Evolutionary conservation across 2,888 invertebrate genomes (phyloP).

Genomic region (Allygus modestus): DNA sequence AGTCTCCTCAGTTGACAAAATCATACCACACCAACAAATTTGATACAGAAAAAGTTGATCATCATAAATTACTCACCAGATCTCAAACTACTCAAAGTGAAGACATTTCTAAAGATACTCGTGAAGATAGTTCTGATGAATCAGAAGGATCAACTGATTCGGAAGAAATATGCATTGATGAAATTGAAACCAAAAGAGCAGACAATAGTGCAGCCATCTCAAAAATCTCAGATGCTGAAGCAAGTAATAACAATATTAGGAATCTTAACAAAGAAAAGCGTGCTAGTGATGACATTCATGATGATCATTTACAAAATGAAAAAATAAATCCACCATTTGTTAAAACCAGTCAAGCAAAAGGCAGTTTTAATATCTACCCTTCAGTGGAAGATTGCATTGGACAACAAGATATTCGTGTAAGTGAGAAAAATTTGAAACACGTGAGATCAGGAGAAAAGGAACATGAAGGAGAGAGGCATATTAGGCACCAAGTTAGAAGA

Average conservation of each 20-base stretch:
- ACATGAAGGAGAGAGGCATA: constrained; percentile 20
- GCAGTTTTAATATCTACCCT: background rate
- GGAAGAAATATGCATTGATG: constrained; percentile 43
- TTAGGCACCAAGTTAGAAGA: constrained; percentile 25
- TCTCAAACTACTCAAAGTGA: background rate
- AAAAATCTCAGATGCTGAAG: constrained; percentile 14
- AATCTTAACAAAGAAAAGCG: constrained; percentile 8
- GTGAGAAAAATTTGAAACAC: constrained; percentile 30
- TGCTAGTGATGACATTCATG: background rate
- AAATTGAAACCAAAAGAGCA: background rate
- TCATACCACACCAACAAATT: background rate
- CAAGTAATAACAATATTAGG: constrained; percentile 39
- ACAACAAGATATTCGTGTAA: background rate
- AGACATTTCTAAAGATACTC: constrained; percentile 16
- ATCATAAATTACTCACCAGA: background rate
- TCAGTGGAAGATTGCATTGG: background rate
- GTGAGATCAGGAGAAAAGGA: constrained; percentile 13
- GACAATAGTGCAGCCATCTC: background rate
- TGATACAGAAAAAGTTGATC: background rate
- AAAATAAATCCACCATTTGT: background rate
- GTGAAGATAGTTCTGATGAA: constrained; percentile 40
- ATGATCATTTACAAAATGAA: background rate
- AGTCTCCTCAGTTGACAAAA: background rate
- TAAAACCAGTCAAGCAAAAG: background rate
- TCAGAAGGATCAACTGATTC: constrained; percentile 34